A percentile compares a stretch with the other conserved stretches of the same genome.
Evolutionary conservation across 2,113 vertebrate species (phyloP).

Genomic region (Notothenia coriiceps): DNA sequence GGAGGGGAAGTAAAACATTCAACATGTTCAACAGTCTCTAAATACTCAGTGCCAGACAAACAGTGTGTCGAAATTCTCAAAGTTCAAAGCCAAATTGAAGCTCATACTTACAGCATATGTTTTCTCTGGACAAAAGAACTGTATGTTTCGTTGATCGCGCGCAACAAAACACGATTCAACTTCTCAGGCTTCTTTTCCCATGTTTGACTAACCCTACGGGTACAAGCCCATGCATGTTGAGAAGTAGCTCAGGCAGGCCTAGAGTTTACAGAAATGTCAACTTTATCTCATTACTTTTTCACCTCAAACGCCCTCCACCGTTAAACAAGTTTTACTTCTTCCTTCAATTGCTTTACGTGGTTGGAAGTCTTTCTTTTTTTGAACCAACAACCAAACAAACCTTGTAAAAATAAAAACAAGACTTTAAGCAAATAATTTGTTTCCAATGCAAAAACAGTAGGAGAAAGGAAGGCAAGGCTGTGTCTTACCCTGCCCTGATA

Average conservation of each 20-base stretch:
- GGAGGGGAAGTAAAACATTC: conserved; percentile 37
- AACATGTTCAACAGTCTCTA: conserved; percentile 14
- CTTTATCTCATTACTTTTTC: conserved; percentile 7
- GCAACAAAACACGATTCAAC: neutral
- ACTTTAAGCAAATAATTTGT: conserved; percentile 16
- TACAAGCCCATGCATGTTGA: conserved; percentile 58
- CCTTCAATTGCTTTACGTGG: neutral
- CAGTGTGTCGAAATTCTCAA: conserved; percentile 2
- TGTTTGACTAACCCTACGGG: conserved; percentile 49
- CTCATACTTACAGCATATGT: conserved; percentile 62
- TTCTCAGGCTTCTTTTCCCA: conserved; percentile 5
- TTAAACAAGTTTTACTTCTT: neutral
- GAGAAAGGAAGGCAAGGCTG: neutral
- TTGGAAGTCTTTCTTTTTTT: neutral
- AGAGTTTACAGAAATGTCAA: conserved; percentile 34
- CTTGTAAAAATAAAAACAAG: neutral
- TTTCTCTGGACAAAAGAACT: conserved; percentile 28
- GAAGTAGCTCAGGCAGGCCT: conserved; percentile 2
- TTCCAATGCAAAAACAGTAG: neutral
- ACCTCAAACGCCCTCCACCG: neutral
- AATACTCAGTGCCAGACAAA: conserved; percentile 21
- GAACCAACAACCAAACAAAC: neutral
- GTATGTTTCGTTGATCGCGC: conserved; percentile 1
- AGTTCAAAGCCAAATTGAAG: conserved; percentile 27
- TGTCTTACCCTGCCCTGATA: neutral